These are phyloP conservation scores for Drosophila obscura DNA, from an alignment of 1,140 invertebrate species.

Conservation along the genomic window DNA sequence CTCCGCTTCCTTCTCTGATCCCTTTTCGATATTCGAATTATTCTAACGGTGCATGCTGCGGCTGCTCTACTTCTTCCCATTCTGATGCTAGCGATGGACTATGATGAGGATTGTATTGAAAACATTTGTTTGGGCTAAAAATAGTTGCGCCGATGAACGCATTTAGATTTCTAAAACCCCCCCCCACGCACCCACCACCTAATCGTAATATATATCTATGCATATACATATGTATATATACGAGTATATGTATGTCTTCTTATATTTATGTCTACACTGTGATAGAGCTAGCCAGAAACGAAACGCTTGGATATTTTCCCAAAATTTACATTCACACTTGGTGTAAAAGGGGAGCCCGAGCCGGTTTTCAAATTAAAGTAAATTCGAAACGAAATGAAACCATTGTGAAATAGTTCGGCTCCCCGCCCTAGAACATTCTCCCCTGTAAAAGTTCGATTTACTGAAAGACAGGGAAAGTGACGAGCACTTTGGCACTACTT, in stretches of 20 bases:
- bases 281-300: conserved; percentile 22
- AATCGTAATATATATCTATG: conserved; percentile 27
- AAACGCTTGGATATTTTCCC: conserved; percentile 30
- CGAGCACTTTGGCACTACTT: conserved; percentile 9
- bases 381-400: conserved; percentile 1
- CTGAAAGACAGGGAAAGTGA: too few relatives aligned
- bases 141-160: conserved; percentile 74
- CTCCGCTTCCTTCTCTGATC: neutral
- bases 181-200: conserved; percentile 17
- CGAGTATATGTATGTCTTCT: conserved; percentile 26
- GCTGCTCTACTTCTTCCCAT: conserved; percentile 20
- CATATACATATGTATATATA: conserved; percentile 22
- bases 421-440: conserved; percentile 37
- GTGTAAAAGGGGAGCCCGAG: conserved; percentile 35
- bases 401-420: conserved; percentile 57
- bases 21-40: conserved; percentile 11
- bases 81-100: neutral
- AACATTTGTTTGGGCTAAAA: conserved; percentile 78
- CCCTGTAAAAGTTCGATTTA: conserved; percentile 15
- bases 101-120: conserved; percentile 63
- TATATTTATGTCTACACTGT: conserved; percentile 26
- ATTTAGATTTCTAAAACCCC: conserved; percentile 66
- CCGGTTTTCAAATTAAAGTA: conserved; percentile 32
- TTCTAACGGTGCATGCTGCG: conserved; percentile 55
- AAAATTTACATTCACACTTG: conserved; percentile 66